A percentile compares a stretch with the other conserved stretches of the same genome.
Conservation (phyloP, 2,888 invertebrate species). For the Drosophila anceps region DNA sequence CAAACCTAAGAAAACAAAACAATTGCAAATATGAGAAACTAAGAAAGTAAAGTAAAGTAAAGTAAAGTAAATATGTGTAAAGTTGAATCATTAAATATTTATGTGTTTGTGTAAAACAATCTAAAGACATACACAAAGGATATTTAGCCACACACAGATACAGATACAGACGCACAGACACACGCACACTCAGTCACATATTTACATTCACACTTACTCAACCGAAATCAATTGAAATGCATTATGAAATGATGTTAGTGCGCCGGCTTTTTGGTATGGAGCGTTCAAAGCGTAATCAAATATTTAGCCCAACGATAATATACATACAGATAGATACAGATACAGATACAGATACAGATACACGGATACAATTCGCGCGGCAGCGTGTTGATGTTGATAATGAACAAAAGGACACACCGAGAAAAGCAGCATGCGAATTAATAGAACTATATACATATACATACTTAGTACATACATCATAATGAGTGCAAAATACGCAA, state of each 20-base stretch:
- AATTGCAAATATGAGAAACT: conserved; percentile 21
- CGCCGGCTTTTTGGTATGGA: conserved; percentile 52
- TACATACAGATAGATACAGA: conserved; percentile 50
- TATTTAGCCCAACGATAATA: conserved; percentile 84
- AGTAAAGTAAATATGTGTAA: conserved; percentile 44
- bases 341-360: conserved; percentile 25
- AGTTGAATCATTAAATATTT: conserved; percentile 52
- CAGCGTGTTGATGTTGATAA: conserved; percentile 69
- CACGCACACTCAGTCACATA: conserved; percentile 8
- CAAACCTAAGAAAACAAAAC: conserved; percentile 40
- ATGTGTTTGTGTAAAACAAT: conserved; percentile 49
- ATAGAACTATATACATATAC: conserved; percentile 66
- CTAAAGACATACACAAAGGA: conserved; percentile 17
- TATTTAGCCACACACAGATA: conserved; percentile 13
- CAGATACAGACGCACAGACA: conserved; percentile 6
- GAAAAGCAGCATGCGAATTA: conserved; percentile 71
- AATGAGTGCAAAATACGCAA: conserved; percentile 48
- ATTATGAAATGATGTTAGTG: conserved; percentile 40
- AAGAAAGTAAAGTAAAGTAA: conserved; percentile 17
- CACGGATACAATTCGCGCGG: conserved; percentile 67
- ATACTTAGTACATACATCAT: conserved; percentile 39
- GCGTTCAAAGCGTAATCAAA: conserved; percentile 78
- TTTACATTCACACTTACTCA: conserved; percentile 28
- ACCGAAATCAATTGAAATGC: conserved; percentile 46
- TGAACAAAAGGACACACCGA: conserved; percentile 67